A percentile compares a stretch with the other conserved stretches of the same genome.
Evolutionary conservation across 2,113 vertebrate genomes (phyloP).

Genomic region (Amphilophus citrinellus): DNA sequence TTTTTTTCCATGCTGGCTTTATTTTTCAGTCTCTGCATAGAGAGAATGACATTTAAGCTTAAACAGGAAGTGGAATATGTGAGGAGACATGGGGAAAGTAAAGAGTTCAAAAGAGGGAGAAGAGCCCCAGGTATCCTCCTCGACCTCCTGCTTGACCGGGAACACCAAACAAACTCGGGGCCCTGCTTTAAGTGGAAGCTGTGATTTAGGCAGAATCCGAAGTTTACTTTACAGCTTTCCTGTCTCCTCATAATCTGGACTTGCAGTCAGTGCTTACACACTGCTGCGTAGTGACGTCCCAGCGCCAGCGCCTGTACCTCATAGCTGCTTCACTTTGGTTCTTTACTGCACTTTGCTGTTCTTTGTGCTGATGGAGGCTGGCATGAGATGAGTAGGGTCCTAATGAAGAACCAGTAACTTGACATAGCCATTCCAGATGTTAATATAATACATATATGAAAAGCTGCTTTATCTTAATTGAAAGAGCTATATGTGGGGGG

Average conservation of each 20-base stretch:
- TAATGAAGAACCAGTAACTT: constrained; percentile 55
- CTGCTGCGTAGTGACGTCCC: background rate
- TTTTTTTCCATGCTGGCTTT: too few relatives aligned
- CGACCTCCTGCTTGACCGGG: background rate
- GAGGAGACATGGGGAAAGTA: background rate
- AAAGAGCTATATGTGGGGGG: background rate
- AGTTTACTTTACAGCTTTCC: constrained; percentile 48
- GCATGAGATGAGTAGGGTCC: constrained; percentile 4
- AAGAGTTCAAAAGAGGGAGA: background rate
- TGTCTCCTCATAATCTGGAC: constrained; percentile 15
- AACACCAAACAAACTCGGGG: constrained; percentile 12
- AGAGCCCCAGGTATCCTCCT: constrained; percentile 23
- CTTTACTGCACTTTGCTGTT: constrained; percentile 16
- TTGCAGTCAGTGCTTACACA: constrained; percentile 11
- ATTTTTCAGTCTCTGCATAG: too few relatives aligned
- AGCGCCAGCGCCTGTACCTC: constrained; percentile 10
- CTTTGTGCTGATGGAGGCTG: constrained; percentile 5
- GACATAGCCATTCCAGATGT: constrained; percentile 29
- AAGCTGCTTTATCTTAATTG: constrained; percentile 56
- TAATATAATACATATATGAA: constrained; percentile 58
- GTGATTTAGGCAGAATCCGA: constrained; percentile 63
- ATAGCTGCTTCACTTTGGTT: constrained; percentile 41
- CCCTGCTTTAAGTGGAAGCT: constrained; percentile 19
- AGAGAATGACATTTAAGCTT: background rate
- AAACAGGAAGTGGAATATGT: background rate